Evolutionary conservation across 2,797 vertebrate species (phyloP), one percentile per base, ranked within the genome.

Genomic region (Chelon labrosus): DNA sequence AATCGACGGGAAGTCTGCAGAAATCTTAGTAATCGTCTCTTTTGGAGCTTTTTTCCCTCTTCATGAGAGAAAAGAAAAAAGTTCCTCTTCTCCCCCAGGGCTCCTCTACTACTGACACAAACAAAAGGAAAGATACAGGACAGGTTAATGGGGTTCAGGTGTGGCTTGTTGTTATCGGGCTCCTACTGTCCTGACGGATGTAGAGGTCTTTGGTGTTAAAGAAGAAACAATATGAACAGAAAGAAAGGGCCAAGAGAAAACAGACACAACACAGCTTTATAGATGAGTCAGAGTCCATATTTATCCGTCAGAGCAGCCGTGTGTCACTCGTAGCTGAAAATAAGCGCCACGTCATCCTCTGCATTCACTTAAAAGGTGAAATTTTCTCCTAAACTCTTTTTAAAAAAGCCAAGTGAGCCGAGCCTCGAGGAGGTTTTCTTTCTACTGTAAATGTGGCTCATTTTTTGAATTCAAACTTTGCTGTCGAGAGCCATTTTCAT

Each of bases 111-210:
- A 1, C 63, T 42, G 46, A 42, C 55, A n/a, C 55, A 44, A 39
- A 44, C 55, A 65, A 41, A 20, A 56, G 20, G 35, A 42, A 62
- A 25, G 8, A 61, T 58, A 58, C 11, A 49, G 27, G 31, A 3
- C 46, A 37, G 69, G 69, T 70, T 70, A 76, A 70, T 70, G 52
- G 52, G 57, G 77, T 70, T 69, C 72, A 83, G 35, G 63, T 54
- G 3, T 2, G 27, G 39, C 53, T 25, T n/a, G 60, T 60, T 76
- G 49, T 38, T 25, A 25, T 64, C 2, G 35, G 49, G 14, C 42
- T 37, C 17, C 39, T 10, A 2, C n/a, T n/a, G 39, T 51, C 54
- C 37, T 14, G 54, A 49, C 27, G 55, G 77, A 60, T 41, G 35
- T 7, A 2, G 22, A 4, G 57, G 13, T 50, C 27, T 47, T 7